phyloP scores from a whole-genome alignment of 1,140 invertebrate genomes.

The Drosophila bipectinata region DNA sequence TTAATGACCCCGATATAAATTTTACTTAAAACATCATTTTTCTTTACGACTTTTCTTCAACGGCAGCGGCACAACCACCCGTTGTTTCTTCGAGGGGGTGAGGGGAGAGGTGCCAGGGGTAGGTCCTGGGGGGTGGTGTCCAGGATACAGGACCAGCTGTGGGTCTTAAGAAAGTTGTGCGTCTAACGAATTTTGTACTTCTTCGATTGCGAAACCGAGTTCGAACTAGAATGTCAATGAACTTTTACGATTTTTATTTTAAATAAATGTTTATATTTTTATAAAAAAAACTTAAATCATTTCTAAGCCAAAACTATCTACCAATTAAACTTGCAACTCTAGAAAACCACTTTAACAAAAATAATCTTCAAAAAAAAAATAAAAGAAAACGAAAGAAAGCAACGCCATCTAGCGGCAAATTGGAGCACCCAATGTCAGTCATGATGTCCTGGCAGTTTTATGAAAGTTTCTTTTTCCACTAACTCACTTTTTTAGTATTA shows the following conservation, averaged over 20 bases:
- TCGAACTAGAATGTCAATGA: conserved; percentile 11
- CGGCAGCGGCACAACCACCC: not conserved
- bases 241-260: not conserved
- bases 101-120: not conserved
- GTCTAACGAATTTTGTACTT: conserved; percentile 25
- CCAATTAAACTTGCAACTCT: no score
- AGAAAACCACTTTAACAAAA: no score
- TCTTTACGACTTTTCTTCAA: conserved; percentile 72
- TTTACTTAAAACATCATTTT: conserved; percentile 82
- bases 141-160: conserved; percentile 2
- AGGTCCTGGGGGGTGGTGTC: not conserved
- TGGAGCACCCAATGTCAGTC: conserved; percentile 5
- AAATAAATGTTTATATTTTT: no score
- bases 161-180: conserved; percentile 34
- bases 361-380: not conserved
- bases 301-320: not conserved
- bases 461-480: conserved; percentile 20
- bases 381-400: no score
- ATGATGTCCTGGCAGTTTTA: conserved; percentile 40
- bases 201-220: conserved; percentile 14
- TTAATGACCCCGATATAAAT: conserved; percentile 82
- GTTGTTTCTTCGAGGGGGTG: conserved; percentile 2
- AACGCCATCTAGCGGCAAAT: conserved; percentile 15
- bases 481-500: conserved; percentile 12
- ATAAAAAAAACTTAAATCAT: no score